These are phyloP conservation scores for Sitta carolinensis DNA, from an alignment of 2,797 vertebrate species.

Conservation along the genomic window DNA sequence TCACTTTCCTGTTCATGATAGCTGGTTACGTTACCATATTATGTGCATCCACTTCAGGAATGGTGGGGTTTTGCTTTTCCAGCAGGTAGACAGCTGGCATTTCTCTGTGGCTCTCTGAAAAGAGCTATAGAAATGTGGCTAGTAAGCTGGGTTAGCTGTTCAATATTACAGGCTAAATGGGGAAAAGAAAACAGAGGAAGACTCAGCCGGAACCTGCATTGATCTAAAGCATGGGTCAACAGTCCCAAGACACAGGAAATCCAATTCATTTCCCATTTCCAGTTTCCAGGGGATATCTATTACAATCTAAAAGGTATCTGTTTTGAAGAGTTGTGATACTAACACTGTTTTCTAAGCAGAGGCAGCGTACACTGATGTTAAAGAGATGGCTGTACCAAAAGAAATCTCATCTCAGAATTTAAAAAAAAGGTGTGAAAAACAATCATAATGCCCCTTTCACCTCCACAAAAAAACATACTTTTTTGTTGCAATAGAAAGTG, in stretches of 20 bases:
- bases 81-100: background rate
- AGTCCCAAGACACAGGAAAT: slow-evolving; percentile 9
- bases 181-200: slow-evolving; percentile 5
- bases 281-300: background rate
- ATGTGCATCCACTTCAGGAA: background rate
- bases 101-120: background rate
- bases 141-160: background rate
- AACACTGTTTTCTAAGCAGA: background rate
- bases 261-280: slow-evolving; percentile 41
- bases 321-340: slow-evolving; percentile 9
- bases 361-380: background rate
- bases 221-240: slow-evolving; percentile 28
- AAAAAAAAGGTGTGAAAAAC: background rate
- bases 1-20: background rate
- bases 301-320: background rate
- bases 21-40: background rate
- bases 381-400: slow-evolving; percentile 6
- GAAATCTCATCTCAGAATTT: background rate
- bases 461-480: background rate
- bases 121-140: background rate
- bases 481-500: background rate
- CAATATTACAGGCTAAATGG: background rate
- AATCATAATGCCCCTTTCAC: background rate
- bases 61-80: background rate
- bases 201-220: background rate